These are phyloP conservation scores for Habrosyne pyritoides DNA, from an alignment of 2,888 invertebrate species.

Conservation along the genomic window DNA sequence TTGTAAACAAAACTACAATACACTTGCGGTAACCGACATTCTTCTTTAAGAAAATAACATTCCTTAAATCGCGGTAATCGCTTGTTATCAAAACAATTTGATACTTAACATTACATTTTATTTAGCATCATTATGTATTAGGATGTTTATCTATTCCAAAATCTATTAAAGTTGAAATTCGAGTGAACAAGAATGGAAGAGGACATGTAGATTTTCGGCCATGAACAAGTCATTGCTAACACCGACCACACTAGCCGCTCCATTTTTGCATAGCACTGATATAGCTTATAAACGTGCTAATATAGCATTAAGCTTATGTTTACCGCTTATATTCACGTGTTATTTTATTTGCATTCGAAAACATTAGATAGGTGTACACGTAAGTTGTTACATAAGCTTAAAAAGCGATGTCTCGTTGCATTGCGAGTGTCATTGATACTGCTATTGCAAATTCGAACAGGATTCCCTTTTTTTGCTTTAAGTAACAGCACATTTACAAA, in stretches of 20 bases:
- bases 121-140: too few species aligned
- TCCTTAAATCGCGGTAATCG: too few species aligned
- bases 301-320: constrained; percentile 20
- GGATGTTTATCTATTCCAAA: background rate
- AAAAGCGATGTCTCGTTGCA: background rate
- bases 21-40: too few species aligned
- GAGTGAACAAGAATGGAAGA: background rate
- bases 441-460: too few species aligned
- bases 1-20: too few species aligned
- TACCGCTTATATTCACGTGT: constrained; percentile 10
- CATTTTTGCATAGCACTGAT: constrained; percentile 42
- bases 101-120: too few species aligned
- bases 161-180: background rate
- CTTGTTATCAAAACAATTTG: too few species aligned
- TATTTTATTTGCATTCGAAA: constrained; percentile 5
- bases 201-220: background rate
- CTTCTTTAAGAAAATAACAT: too few species aligned
- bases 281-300: constrained; percentile 11
- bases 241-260: constrained; percentile 52
- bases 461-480: too few species aligned
- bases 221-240: constrained; percentile 8
- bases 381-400: background rate
- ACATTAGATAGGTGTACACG: too few species aligned
- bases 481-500: too few species aligned
- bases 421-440: background rate